Evolutionary conservation across 2,113 vertebrate genomes (phyloP).

Genomic region (Rhodinocichla rosea): DNA sequence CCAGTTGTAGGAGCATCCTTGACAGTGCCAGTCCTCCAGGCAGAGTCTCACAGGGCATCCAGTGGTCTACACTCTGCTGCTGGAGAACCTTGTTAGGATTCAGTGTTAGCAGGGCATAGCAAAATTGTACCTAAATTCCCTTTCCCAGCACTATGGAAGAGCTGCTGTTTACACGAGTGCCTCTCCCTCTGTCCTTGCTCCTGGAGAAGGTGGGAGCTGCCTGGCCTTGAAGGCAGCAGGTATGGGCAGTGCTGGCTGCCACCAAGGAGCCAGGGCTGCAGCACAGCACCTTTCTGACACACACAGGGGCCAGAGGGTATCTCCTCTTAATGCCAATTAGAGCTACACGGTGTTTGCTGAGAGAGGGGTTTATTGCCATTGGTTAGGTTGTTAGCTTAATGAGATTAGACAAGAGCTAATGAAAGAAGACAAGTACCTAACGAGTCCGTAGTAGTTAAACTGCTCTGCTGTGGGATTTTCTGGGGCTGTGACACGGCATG

Average conservation of each 20-base stretch:
- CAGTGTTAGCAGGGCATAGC: not conserved
- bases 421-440: not conserved
- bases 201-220: not conserved
- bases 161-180: not conserved
- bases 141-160: not conserved
- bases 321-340: conserved; percentile 26
- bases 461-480: not conserved
- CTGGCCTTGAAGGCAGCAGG: not conserved
- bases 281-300: not conserved
- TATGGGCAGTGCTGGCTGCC: not conserved
- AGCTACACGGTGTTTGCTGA: conserved; percentile 5
- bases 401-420: conserved; percentile 4
- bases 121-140: not conserved
- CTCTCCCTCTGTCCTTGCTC: not conserved
- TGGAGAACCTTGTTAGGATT: not conserved
- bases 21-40: not conserved
- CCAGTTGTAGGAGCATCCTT: not conserved
- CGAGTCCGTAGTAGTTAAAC: not conserved
- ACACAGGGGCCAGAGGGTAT: not conserved
- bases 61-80: not conserved
- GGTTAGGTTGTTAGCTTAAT: conserved; percentile 40
- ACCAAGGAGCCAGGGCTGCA: not conserved
- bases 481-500: not conserved
- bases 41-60: not conserved
- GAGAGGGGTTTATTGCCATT: not conserved